Base-by-base conservation (phyloP, 2,797 vertebrate genomes). In the Danionella dracula region DNA sequence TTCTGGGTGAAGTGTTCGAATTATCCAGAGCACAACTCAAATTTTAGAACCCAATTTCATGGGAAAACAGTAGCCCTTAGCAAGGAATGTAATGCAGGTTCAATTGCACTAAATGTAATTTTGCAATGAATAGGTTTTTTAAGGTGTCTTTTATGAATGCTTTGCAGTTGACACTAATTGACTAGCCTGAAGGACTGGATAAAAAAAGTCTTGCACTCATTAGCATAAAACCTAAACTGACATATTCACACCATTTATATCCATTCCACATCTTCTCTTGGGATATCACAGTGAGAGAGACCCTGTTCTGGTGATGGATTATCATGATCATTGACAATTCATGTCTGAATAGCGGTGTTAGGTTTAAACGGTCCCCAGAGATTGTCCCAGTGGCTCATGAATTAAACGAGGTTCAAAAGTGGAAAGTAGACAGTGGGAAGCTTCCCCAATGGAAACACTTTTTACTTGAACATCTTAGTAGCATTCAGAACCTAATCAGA, bases 31-130 rank as follows among this genome's bases (percentile, higher is more conserved):
- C 94, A 90, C 94, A 94, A 94, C 90, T 91, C 92, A 90, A 92
- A 85, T 91, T 96, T 97, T 95, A 94, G 95, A 95, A 91, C 89
- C 87, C 88, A 92, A 97, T 98, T 98, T 98, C 93, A 97, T 98
- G 93, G 93, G 93, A 93, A 93, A 94, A 95, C 92, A 94, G 93
- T 92, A 91, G 90, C 93, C 63, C 93, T 92, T 92, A 92, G 93
- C 90, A 89, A 91, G 90, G 91, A 83, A 91, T 0, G 23, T 93
- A 88, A 88, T 90, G 92, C 90, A 83, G 91, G 90, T 88, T 90
- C 96, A 93, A 96, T 94, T 94, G 93, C 92, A 90, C 91, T 91
- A 91, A 95, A 95, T 94, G 93, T 95, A 94, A 98, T 98, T 96
- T 98, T 94, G 97, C 94, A 93, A 97, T 98, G 94, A 96, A 97